Conservation (phyloP, 2,113 vertebrate species). For the Oncorhynchus keta region DNA sequence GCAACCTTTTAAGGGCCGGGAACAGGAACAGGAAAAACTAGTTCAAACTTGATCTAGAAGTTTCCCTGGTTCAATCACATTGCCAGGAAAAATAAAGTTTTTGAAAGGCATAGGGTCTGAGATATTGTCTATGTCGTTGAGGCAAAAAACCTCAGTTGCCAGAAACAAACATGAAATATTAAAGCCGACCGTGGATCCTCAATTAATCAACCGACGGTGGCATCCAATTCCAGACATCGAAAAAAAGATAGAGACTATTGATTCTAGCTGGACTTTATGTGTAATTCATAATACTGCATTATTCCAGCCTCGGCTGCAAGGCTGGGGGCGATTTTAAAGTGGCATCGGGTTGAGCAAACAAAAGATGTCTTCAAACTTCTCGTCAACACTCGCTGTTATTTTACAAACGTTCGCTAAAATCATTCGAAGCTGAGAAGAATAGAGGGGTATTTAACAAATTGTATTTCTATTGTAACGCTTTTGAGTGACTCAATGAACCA, state of each 20-base stretch:
- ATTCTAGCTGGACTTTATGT: background rate
- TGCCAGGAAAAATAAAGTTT: background rate
- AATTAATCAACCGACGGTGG: background rate
- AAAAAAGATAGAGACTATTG: constrained; percentile 35
- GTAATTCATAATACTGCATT: constrained; percentile 16
- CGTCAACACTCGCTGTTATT: background rate
- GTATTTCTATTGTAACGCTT: too few relatives aligned
- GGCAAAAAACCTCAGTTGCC: background rate
- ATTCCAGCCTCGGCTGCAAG: background rate
- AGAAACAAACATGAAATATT: constrained; percentile 35
- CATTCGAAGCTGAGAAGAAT: too few relatives aligned
- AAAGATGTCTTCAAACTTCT: background rate
- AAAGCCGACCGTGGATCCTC: constrained; percentile 14
- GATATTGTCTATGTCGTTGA: background rate
- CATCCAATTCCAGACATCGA: constrained; percentile 26
- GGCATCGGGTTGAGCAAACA: background rate
- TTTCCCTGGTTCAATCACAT: too few relatives aligned
- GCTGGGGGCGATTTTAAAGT: background rate
- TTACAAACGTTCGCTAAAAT: background rate
- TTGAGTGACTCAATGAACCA: too few relatives aligned
- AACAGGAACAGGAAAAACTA: background rate
- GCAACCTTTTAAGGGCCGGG: background rate
- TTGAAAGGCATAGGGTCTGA: background rate
- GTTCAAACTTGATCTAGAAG: too few relatives aligned
- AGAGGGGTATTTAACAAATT: too few relatives aligned